Evolutionary conservation across 2,113 vertebrate genomes (phyloP).

Genomic region (Ciconia maguari): DNA sequence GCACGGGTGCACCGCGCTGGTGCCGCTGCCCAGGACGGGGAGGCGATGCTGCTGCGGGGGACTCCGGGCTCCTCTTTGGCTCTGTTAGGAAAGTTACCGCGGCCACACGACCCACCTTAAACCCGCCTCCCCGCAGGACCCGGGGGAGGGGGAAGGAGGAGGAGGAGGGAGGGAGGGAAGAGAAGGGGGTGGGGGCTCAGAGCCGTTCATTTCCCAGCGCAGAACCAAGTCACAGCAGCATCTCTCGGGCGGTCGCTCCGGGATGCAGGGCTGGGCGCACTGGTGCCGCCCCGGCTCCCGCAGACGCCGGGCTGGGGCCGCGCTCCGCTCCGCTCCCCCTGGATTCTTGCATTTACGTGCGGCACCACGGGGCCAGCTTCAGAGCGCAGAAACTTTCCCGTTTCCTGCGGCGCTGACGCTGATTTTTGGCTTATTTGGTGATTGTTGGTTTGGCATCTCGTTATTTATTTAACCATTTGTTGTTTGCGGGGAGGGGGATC

Average conservation of each 20-base stretch:
- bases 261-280: neutral
- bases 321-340: neutral
- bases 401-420: constrained; percentile 13
- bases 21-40: neutral
- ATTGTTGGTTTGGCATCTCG: neutral
- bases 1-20: neutral
- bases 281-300: neutral
- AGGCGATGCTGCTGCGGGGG: neutral
- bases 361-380: neutral
- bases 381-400: constrained; percentile 50
- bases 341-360: neutral
- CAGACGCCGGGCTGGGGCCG: neutral
- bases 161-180: constrained; percentile 14
- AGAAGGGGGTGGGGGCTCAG: constrained; percentile 37
- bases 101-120: constrained; percentile 66
- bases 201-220: neutral
- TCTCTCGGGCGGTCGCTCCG: neutral
- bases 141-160: constrained; percentile 17
- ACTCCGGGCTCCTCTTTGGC: constrained; percentile 34
- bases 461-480: constrained; percentile 29
- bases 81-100: constrained; percentile 66
- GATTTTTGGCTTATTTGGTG: neutral
- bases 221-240: neutral
- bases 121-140: constrained; percentile 64
- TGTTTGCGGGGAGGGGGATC: neutral